These are phyloP conservation scores for Archegozetes longisetosus DNA, from an alignment of 1,140 invertebrate genomes.

Conservation along the genomic window DNA sequence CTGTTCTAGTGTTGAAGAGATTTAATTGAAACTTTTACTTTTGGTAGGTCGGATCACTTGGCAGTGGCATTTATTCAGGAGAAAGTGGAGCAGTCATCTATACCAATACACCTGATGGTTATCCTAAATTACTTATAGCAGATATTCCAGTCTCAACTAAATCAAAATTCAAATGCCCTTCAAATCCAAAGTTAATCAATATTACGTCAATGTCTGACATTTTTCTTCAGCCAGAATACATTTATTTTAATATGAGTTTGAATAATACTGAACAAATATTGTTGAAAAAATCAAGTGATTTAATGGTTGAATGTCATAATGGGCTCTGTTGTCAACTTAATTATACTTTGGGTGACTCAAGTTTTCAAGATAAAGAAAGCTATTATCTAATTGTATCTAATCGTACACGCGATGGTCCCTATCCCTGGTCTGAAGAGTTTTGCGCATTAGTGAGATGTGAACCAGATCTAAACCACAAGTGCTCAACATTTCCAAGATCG, in stretches of 20 bases:
- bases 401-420: neutral
- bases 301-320: slow-evolving; percentile 11
- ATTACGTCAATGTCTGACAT: neutral
- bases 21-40: no score
- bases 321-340: slow-evolving; percentile 17
- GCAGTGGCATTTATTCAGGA: slow-evolving; percentile 20
- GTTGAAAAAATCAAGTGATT: neutral
- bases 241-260: slow-evolving; percentile 4
- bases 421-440: slow-evolving; percentile 9
- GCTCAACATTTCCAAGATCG: neutral
- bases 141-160: neutral
- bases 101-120: neutral
- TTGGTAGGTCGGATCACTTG: no score
- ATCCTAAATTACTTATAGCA: neutral
- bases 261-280: neutral
- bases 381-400: neutral
- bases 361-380: neutral
- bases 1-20: no score
- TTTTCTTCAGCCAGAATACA: slow-evolving; percentile 1
- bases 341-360: neutral
- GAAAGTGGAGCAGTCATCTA: neutral
- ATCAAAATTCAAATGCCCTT: no score
- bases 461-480: neutral
- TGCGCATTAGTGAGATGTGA: slow-evolving; percentile 16
- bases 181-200: neutral